Base-by-base conservation (phyloP, 2,797 vertebrate species). In the Anguilla marmorata region DNA sequence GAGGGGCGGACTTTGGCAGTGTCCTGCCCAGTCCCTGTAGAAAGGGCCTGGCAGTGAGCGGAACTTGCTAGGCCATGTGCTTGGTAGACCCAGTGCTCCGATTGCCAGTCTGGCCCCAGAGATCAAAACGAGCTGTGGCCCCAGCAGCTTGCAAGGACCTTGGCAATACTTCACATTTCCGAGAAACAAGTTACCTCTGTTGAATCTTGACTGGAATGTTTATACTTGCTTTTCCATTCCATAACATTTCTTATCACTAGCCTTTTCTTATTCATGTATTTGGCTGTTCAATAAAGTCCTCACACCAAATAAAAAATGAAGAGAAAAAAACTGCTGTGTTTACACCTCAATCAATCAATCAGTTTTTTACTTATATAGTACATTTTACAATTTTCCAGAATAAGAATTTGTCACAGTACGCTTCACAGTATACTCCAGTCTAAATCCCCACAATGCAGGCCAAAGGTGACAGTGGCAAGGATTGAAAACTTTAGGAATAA, bases 91-190 rank as follows among this genome's bases (percentile, higher is more conserved):
- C 86, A 63, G 87, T 87, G 30, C 89, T 66, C 84, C 2, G 89
- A 87, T 74, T 93, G 93, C 93, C 92, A 90, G 86, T 92, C 88
- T 93, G 90, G 93, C 93, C 94, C 91, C 79, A 87, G 86, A 90
- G 87, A 83, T 92, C 90, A 92, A 91, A 94, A 94, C 90, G 91
- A 85, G 63, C 88, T 86, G 89, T 63, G 83, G 87, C 72, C 84
- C 48, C 89, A 90, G 82, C 87, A 88, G 90, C 90, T 92, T 89
- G 87, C 86, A 86, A 79, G 48, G 87, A 90, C 27, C 24, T 4
- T 76, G 19, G 87, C 87, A 63, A 83, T 74, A 85, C 37, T 50
- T 88, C 87, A 90, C 80, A 48, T 87, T 89, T 91, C 88, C 27
- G n/a, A 52, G 86, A 91, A 3, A 88, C 88, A 66, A n/a, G 60